These are phyloP conservation scores for Xenopus petersii DNA, from an alignment of 2,797 vertebrate species.

Conservation along the genomic window DNA sequence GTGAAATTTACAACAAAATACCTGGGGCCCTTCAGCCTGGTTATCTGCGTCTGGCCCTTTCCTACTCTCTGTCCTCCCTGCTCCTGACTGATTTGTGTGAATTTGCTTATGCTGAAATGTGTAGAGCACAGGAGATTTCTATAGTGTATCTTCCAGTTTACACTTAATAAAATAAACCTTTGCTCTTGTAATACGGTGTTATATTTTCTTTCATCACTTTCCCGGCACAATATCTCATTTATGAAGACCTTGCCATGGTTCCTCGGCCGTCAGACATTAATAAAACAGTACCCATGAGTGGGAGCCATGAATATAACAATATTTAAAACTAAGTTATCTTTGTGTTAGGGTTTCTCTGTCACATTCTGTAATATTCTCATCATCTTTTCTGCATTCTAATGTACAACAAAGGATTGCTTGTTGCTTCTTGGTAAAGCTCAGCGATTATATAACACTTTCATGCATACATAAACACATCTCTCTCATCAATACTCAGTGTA, in stretches of 20 bases:
- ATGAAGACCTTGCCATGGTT: neutral
- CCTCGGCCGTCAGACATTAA: slow-evolving; percentile 22
- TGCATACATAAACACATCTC: neutral
- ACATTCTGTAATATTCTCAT: slow-evolving; percentile 8
- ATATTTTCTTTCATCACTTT: slow-evolving; percentile 30
- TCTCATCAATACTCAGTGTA: slow-evolving; percentile 21
- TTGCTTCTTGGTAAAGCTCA: neutral
- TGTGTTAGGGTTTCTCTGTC: slow-evolving; percentile 18
- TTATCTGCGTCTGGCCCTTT: slow-evolving; percentile 2
- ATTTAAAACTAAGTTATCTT: slow-evolving; percentile 29
- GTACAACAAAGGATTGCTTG: slow-evolving; percentile 1
- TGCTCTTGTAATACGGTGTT: slow-evolving; percentile 50
- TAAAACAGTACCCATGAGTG: slow-evolving; percentile 19
- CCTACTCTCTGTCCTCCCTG: slow-evolving; percentile 44
- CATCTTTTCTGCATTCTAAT: slow-evolving; percentile 4
- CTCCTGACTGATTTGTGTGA: slow-evolving; percentile 37
- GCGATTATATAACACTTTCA: too few relatives aligned
- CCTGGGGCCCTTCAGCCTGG: too few relatives aligned
- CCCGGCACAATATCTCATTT: slow-evolving; percentile 34
- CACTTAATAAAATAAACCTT: slow-evolving; percentile 59
- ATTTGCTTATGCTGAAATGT: slow-evolving; percentile 46
- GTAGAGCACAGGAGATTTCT: slow-evolving; percentile 52
- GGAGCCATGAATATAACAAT: slow-evolving; percentile 8
- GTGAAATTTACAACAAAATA: too few relatives aligned
- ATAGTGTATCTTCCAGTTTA: slow-evolving; percentile 53